Percentiles rank a stretch among this genome's conserved stretches.
phyloP scores from a whole-genome alignment of 2,888 invertebrate genomes.

The Ophion ellenae region DNA sequence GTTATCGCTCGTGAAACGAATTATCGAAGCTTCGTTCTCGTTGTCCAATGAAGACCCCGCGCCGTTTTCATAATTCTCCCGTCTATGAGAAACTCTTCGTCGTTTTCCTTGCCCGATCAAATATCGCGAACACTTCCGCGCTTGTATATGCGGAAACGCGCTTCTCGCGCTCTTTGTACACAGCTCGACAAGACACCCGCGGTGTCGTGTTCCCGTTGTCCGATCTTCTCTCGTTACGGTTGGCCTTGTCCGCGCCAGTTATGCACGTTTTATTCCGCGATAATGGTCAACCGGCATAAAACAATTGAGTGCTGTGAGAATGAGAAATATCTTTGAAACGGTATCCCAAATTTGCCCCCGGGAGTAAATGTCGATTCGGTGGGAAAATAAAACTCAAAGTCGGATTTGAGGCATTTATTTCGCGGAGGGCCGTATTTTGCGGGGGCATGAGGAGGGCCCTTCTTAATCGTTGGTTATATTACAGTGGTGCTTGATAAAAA shows the following conservation, averaged over 20 bases:
- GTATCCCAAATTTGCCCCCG: not conserved
- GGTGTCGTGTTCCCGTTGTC: conserved; percentile 45
- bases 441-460: not conserved
- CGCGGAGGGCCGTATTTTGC: not conserved
- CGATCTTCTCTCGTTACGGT: conserved; percentile 48
- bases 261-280: not conserved
- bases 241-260: conserved; percentile 19
- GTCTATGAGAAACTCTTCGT: conserved; percentile 56
- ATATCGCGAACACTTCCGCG: conserved; percentile 53
- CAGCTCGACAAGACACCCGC: not conserved
- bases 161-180: not conserved
- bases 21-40: conserved; percentile 45
- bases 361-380: not conserved
- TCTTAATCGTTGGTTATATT: no score
- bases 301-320: conserved; percentile 22
- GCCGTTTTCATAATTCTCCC: conserved; percentile 26
- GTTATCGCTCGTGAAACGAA: conserved; percentile 67
- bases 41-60: conserved; percentile 24
- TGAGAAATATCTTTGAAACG: conserved; percentile 3
- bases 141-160: conserved; percentile 55
- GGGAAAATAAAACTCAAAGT: not conserved
- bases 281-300: conserved; percentile 24
- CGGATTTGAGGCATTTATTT: not conserved
- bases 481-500: no score
- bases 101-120: conserved; percentile 28